Evolutionary conservation across 2,888 invertebrate species (phyloP).

Genomic region (Coelopa pilipes): DNA sequence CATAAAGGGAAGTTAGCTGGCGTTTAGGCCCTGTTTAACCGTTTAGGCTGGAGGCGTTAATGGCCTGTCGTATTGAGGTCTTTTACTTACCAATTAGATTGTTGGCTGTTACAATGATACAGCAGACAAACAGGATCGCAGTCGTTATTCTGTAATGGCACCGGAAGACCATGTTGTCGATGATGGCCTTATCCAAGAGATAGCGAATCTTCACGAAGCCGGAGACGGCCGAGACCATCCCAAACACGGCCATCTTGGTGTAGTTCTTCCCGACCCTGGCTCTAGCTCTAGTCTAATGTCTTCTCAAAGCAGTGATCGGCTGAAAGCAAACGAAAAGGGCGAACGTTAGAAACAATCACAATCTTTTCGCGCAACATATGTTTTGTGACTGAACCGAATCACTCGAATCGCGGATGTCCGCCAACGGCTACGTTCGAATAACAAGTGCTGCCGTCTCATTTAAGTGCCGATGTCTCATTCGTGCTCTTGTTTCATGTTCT

Average conservation of each 20-base stretch:
- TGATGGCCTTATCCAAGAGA: slow-evolving; percentile 87
- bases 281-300: background rate
- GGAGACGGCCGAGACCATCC: slow-evolving; percentile 87
- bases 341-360: too few relatives aligned
- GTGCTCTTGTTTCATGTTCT: too few relatives aligned
- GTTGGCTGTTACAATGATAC: slow-evolving; percentile 89
- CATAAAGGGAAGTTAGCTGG: background rate
- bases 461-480: too few relatives aligned
- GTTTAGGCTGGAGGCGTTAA: slow-evolving; percentile 11
- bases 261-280: background rate
- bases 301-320: background rate
- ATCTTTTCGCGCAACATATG: too few relatives aligned
- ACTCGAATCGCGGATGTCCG: too few relatives aligned
- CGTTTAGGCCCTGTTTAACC: slow-evolving; percentile 2
- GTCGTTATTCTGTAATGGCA: slow-evolving; percentile 90
- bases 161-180: slow-evolving; percentile 90
- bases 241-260: slow-evolving; percentile 78
- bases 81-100: slow-evolving; percentile 84
- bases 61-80: background rate
- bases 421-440: too few relatives aligned
- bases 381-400: too few relatives aligned
- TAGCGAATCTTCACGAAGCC: slow-evolving; percentile 91
- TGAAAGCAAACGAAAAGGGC: too few relatives aligned
- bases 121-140: slow-evolving; percentile 85
- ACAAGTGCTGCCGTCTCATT: too few relatives aligned